A percentile compares a stretch with the other conserved stretches of the same genome.
These are phyloP conservation scores for Anolis carolinensis DNA, from an alignment of 2,113 vertebrate species.

Conservation along the genomic window DNA sequence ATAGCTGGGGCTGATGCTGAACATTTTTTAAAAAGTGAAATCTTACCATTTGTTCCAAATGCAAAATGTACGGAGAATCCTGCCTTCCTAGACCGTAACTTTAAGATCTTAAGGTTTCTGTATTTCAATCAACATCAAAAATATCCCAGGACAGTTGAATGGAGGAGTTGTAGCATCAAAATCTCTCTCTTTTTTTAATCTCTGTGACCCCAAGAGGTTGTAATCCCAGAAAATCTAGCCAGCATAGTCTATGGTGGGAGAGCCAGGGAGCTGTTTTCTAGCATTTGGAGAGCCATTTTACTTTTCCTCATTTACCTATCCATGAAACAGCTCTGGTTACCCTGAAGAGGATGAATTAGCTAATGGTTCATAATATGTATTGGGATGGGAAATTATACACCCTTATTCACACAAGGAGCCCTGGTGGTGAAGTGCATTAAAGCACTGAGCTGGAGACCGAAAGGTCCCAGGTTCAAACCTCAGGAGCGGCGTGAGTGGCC, in stretches of 20 bases:
- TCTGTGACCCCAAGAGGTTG: neutral
- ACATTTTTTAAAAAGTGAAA: conserved; percentile 8
- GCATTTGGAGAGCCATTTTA: no score
- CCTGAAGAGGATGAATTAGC: no score
- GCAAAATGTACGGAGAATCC: neutral
- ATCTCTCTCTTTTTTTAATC: neutral
- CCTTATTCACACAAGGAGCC: neutral
- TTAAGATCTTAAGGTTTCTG: neutral
- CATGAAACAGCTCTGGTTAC: no score
- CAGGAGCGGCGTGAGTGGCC: no score
- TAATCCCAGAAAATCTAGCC: no score
- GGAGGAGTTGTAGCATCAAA: neutral
- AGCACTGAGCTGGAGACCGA: no score
- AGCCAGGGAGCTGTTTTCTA: no score
- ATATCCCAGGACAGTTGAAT: neutral
- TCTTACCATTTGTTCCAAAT: neutral
- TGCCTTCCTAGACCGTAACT: neutral
- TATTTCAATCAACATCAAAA: neutral
- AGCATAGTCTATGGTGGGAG: no score
- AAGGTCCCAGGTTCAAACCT: no score
- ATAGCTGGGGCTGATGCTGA: conserved; percentile 43
- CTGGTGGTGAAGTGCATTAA: no score
- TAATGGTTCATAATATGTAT: neutral
- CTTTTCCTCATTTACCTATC: no score
- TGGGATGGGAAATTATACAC: neutral